Evolutionary conservation across 1,140 invertebrate genomes (phyloP).

Genomic region (Limonius californicus): DNA sequence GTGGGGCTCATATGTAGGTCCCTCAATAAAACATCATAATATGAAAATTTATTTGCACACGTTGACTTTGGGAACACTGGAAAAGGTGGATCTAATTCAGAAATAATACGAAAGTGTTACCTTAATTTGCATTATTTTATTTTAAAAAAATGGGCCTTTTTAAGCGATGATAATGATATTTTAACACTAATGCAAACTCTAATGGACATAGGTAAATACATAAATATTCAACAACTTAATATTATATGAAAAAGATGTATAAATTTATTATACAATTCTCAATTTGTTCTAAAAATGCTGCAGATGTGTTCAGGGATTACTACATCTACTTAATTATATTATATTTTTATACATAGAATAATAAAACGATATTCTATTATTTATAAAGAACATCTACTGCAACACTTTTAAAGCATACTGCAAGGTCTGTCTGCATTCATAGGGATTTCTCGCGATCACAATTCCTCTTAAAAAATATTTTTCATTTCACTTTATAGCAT

Average conservation of each 20-base stretch:
- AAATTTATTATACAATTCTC: constrained; percentile 29
- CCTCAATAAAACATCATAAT: too few relatives aligned
- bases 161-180: constrained; percentile 44
- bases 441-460: constrained; percentile 19
- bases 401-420: background rate
- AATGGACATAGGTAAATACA: constrained; percentile 43
- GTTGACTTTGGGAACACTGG: too few relatives aligned
- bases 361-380: constrained; percentile 4
- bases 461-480: background rate
- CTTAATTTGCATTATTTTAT: constrained; percentile 15
- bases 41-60: too few relatives aligned
- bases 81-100: too few relatives aligned
- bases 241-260: constrained; percentile 38
- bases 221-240: constrained; percentile 43
- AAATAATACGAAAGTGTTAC: background rate
- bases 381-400: background rate
- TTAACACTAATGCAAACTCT: constrained; percentile 47
- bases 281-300: constrained; percentile 34
- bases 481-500: constrained; percentile 6
- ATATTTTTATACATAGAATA: constrained; percentile 16
- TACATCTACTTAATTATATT: background rate
- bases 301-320: constrained; percentile 14
- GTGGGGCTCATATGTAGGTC: too few relatives aligned
- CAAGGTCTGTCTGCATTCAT: constrained; percentile 24
- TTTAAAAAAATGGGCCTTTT: constrained; percentile 42